Percentiles rank a stretch among this genome's conserved stretches.
phyloP scores from a whole-genome alignment of 2,888 invertebrate genomes.

The Drosophila rubida region DNA sequence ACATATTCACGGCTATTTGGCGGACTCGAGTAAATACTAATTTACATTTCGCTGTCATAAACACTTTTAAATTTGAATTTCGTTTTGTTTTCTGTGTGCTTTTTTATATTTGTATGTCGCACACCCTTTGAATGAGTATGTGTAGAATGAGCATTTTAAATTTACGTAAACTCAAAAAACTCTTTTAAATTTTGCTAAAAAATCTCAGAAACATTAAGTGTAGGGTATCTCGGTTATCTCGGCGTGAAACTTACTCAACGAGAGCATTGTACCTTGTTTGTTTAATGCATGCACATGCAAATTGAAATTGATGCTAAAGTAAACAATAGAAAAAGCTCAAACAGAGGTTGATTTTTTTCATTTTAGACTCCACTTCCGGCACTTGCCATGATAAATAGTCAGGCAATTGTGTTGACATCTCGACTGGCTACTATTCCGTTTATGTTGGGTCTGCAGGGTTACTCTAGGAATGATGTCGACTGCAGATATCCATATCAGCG shows the following conservation, averaged over 20 bases:
- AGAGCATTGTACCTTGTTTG: constrained; percentile 3
- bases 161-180: neutral
- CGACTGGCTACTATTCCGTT: neutral
- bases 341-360: constrained; percentile 22
- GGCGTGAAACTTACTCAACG: neutral
- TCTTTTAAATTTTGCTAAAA: neutral
- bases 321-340: constrained; percentile 63
- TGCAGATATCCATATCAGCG: neutral
- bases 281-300: constrained; percentile 70
- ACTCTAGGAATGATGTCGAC: neutral
- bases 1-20: constrained; percentile 50
- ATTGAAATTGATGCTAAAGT: constrained; percentile 82
- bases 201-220: neutral
- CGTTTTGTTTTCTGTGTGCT: constrained; percentile 33
- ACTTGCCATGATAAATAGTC: constrained; percentile 26
- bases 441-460: constrained; percentile 3
- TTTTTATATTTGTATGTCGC: constrained; percentile 10
- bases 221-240: neutral
- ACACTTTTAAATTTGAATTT: constrained; percentile 82
- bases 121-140: neutral
- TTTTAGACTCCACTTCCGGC: neutral
- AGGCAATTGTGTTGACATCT: constrained; percentile 46
- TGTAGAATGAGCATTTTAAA: neutral
- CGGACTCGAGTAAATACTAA: constrained; percentile 75
- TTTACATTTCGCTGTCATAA: constrained; percentile 83